Conservation (phyloP, 2,797 vertebrate species). For the Phylloscopus collybita region DNA sequence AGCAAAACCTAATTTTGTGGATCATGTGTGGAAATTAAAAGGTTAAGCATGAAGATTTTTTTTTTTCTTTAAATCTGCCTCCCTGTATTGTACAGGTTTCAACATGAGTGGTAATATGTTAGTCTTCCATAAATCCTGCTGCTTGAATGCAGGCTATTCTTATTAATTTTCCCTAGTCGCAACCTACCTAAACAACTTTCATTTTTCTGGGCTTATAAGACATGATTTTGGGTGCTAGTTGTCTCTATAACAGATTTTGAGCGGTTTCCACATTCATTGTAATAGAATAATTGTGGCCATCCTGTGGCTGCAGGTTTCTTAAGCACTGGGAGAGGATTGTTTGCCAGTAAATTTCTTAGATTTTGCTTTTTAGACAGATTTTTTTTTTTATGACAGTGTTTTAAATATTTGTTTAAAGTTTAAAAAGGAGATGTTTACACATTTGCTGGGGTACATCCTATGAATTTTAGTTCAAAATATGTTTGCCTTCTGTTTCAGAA, state of each 20-base stretch:
- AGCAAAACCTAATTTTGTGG: neutral
- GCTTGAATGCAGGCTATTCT: neutral
- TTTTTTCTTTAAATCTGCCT: neutral
- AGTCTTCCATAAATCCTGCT: neutral
- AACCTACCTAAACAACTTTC: neutral
- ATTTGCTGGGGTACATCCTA: neutral
- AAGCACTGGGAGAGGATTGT: neutral
- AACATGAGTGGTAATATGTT: neutral
- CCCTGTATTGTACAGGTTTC: neutral
- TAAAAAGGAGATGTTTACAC: neutral
- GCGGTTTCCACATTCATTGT: neutral
- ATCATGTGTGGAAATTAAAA: neutral
- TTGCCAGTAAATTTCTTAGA: neutral
- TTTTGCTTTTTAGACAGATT: neutral
- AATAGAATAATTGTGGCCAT: neutral
- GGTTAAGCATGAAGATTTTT: neutral
- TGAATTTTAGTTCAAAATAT: neutral
- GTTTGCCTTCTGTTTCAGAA: neutral
- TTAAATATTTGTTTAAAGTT: neutral
- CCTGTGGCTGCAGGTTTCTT: neutral
- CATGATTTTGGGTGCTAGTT: neutral
- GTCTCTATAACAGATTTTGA: neutral
- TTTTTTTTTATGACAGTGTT: neutral
- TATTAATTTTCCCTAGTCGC: neutral
- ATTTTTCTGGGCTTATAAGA: neutral